A percentile compares a stretch with the other conserved stretches of the same genome.
Conservation (phyloP, 2,888 invertebrate genomes). For the Cetonia aurata region DNA sequence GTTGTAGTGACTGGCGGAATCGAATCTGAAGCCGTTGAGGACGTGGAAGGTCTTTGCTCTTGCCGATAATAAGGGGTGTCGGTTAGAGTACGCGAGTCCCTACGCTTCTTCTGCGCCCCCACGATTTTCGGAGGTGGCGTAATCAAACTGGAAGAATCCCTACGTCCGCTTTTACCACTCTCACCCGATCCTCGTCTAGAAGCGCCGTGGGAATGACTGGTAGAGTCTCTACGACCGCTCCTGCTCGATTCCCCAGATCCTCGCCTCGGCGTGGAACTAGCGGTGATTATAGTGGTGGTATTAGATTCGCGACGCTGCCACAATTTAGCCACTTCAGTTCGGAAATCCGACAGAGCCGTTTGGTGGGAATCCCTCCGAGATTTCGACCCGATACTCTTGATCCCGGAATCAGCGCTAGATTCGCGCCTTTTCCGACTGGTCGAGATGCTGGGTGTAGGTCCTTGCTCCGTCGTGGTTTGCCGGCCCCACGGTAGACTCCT, state of each 20-base stretch:
- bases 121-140: slow-evolving; percentile 73
- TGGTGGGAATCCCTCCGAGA: slow-evolving; percentile 80
- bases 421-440: slow-evolving; percentile 81
- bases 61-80: slow-evolving; percentile 71
- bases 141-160: slow-evolving; percentile 75
- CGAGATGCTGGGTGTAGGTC: slow-evolving; percentile 63
- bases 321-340: slow-evolving; percentile 78
- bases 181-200: slow-evolving; percentile 77
- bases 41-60: slow-evolving; percentile 79
- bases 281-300: slow-evolving; percentile 69
- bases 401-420: slow-evolving; percentile 89
- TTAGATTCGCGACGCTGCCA: slow-evolving; percentile 76
- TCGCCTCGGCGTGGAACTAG: slow-evolving; percentile 67
- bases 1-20: slow-evolving; percentile 67
- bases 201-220: slow-evolving; percentile 67
- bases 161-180: slow-evolving; percentile 76
- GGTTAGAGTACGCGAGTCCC: slow-evolving; percentile 70
- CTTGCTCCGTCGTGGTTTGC: slow-evolving; percentile 70
- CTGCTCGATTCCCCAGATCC: slow-evolving; percentile 77
- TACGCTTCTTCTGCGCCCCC: slow-evolving; percentile 71
- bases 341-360: slow-evolving; percentile 75
- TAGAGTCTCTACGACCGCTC: slow-evolving; percentile 77
- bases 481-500: slow-evolving; percentile 87
- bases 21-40: slow-evolving; percentile 81
- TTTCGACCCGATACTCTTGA: slow-evolving; percentile 77